Evolutionary conservation across 1,140 invertebrate genomes (phyloP).

Genomic region (Oncopeltus fasciatus): DNA sequence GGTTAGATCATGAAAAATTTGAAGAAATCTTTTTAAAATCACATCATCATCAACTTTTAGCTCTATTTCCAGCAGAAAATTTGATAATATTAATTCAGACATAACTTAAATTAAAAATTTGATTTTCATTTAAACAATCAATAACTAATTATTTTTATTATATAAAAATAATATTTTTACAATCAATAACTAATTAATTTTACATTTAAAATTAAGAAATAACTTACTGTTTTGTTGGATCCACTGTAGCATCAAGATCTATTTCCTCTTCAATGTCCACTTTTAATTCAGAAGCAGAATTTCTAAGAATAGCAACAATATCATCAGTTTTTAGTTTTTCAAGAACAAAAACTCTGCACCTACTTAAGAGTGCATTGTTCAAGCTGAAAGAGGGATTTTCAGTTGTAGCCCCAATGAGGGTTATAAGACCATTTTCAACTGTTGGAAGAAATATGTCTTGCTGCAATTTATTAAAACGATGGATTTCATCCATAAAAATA

Average conservation of each 20-base stretch:
- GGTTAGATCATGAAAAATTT: no score
- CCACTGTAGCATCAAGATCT: not conserved
- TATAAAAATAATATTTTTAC: no score
- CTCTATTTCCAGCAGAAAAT: no score
- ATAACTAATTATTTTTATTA: no score
- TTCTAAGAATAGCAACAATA: constrained; percentile 45
- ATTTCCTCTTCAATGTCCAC: not conserved
- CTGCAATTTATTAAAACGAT: constrained; percentile 72
- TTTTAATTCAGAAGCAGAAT: constrained; percentile 32
- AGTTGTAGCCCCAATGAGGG: constrained; percentile 69
- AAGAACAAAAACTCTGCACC: constrained; percentile 59
- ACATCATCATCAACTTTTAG: no score
- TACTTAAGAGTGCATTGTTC: constrained; percentile 62
- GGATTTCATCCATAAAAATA: constrained; percentile 79
- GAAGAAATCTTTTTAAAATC: no score
- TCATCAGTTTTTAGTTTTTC: constrained; percentile 48
- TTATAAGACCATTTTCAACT: constrained; percentile 68
- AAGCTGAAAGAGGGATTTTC: constrained; percentile 78
- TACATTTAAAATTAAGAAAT: not conserved
- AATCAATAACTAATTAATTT: no score
- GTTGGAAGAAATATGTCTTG: constrained; percentile 66
- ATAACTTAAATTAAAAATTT: no score
- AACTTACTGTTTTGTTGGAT: constrained; percentile 5
- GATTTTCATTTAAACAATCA: no score
- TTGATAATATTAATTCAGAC: no score